Conservation (phyloP, 64 coral and sea anemone species). For the Pocillopora damicornis region DNA sequence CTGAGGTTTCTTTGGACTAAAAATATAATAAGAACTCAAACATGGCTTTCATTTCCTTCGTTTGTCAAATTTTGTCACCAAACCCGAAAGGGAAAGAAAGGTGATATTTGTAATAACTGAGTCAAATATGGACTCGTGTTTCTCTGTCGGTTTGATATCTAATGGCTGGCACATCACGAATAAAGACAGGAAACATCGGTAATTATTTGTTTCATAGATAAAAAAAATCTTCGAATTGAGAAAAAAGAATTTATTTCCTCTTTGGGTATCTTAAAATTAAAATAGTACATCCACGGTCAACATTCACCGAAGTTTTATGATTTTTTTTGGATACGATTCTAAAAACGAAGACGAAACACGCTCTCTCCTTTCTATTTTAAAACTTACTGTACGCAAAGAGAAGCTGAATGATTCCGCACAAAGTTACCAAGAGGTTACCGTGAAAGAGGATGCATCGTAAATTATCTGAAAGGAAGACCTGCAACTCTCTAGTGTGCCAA, state of each 20-base stretch:
- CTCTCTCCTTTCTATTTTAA: too few species aligned
- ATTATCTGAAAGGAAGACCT: too few species aligned
- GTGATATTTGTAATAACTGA: not conserved
- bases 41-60: not conserved
- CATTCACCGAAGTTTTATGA: too few species aligned
- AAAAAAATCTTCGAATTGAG: not conserved
- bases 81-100: not conserved
- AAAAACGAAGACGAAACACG: too few species aligned
- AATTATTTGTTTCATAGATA: conserved; percentile 18
- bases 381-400: too few species aligned
- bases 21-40: conserved; percentile 6
- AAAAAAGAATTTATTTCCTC: not conserved
- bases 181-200: not conserved
- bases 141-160: not conserved
- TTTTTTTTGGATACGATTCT: too few species aligned
- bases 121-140: not conserved
- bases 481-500: too few species aligned
- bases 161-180: not conserved
- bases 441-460: too few species aligned
- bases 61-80: not conserved
- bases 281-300: not conserved
- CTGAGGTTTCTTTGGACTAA: conserved; percentile 7
- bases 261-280: not conserved
- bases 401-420: too few species aligned
- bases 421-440: too few species aligned